phyloP scores from a whole-genome alignment of 2,888 invertebrate genomes.

The Leptinotarsa haldemani region DNA sequence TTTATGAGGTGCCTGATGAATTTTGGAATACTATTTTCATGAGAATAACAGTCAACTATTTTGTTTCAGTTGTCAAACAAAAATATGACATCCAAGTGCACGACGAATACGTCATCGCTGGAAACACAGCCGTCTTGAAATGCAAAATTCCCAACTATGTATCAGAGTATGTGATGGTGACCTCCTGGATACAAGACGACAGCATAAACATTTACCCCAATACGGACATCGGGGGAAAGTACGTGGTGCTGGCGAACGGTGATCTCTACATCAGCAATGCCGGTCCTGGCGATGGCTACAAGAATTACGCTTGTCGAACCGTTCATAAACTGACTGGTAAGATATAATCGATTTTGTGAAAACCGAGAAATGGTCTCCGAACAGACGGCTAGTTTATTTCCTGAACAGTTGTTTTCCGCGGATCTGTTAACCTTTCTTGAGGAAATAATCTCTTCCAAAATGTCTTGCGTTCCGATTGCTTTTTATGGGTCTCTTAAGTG shows the following conservation, averaged over 20 bases:
- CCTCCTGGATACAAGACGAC: conserved; percentile 90
- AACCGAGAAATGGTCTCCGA: background rate
- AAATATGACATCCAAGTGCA: conserved; percentile 91
- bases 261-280: conserved; percentile 87
- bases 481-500: no score
- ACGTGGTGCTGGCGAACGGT: conserved; percentile 83
- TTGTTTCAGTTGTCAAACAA: conserved; percentile 79
- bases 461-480: no score
- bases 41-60: background rate
- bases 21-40: no score
- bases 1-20: no score
- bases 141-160: conserved; percentile 92
- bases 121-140: conserved; percentile 89
- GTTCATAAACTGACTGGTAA: conserved; percentile 80
- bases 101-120: conserved; percentile 91
- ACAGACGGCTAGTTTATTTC: background rate
- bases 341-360: conserved; percentile 17
- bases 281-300: conserved; percentile 81
- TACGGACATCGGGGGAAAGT: conserved; percentile 79
- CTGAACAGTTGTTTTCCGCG: background rate
- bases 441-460: no score
- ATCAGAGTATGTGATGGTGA: conserved; percentile 86
- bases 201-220: conserved; percentile 83
- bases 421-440: no score
- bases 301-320: conserved; percentile 84